A percentile compares a stretch with the other conserved stretches of the same genome.
Conservation (phyloP, 64 coral and sea anemone species). For the Orbicella faveolata region DNA sequence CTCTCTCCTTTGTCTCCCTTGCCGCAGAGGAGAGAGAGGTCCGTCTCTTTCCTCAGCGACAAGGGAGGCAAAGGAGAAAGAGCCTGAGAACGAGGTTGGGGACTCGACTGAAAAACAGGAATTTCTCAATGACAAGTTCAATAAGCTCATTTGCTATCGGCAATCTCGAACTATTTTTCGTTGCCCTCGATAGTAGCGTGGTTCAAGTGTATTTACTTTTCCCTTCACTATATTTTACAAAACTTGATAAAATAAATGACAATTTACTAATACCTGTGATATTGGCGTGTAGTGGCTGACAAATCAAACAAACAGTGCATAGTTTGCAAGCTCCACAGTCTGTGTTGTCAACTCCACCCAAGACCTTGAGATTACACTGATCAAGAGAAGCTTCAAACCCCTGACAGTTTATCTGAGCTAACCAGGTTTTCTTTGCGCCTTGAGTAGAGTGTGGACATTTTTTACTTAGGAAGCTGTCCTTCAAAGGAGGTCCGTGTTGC, state of each 20-base stretch:
- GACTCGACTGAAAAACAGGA: too few species aligned
- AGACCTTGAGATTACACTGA: conserved; percentile 19
- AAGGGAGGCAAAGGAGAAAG: too few species aligned
- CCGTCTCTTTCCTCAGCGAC: too few species aligned
- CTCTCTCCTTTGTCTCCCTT: too few species aligned
- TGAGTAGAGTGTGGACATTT: conserved; percentile 3
- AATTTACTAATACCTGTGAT: background rate
- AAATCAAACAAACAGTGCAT: conserved; percentile 26
- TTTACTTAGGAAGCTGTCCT: background rate
- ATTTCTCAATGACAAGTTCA: too few species aligned
- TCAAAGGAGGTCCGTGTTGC: background rate
- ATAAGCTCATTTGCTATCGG: too few species aligned
- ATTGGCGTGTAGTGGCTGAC: background rate
- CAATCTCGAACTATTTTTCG: too few species aligned
- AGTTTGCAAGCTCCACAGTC: background rate
- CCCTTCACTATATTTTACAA: too few species aligned
- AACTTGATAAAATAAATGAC: background rate
- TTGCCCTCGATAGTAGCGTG: too few species aligned
- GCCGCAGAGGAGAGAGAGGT: too few species aligned
- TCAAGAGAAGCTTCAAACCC: conserved; percentile 16
- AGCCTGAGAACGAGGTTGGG: too few species aligned
- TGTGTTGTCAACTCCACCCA: background rate
- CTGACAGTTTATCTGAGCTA: background rate
- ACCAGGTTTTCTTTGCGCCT: background rate
- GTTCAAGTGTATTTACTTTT: too few species aligned